Evolutionary conservation across 2,888 invertebrate genomes (phyloP), one percentile per base, ranked within the genome.

Genomic region (Drosophila kambysellisi): DNA sequence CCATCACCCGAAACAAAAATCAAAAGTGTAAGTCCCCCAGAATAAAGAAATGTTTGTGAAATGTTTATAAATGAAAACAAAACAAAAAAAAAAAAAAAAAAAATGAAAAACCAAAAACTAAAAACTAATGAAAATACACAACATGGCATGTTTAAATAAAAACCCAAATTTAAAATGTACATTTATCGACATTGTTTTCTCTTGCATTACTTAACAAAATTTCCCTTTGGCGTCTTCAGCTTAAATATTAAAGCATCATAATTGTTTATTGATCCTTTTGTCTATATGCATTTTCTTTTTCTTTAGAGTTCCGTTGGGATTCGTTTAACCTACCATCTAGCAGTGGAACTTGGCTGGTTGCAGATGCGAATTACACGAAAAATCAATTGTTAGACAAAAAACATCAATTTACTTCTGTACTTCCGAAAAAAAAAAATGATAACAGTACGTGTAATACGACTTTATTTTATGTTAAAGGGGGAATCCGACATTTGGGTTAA

Each of bases 31-130:
- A 88, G 71, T 75, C 73, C 85, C 80, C 58, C 51, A 74, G 60
- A 89, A 75, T 76, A 81, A 78, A 67, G 46, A 74, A 85, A 82
- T 86, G 81, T 83, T 82, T 83, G 83, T 87, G 84, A 83, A 83
- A 83, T 90, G 87, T 87, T 87, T 87, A 88, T 87, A 90, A 88
- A 74, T 77, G 76, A 84, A 79, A 81, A 70, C 33, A 67, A 72
- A 71, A 54, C 53, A 62, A 74, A 73, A 78, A 41, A 57, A 73
- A 75, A 59, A 59, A 60, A 56, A 60, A 62, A 54, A 56, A 66
- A 51, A 61, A 33, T 33, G 50, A 74, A 72, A 74, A 50, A 63
- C 63, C 60, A 58, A 59, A 63, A 58, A 63, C 65, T 52, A 61
- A 66, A 58, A 67, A 43, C 50, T 60, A 57, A 57, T 59, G 15